Evolutionary conservation across 2,888 invertebrate genomes (phyloP).

Genomic region (Macaria liturata): DNA sequence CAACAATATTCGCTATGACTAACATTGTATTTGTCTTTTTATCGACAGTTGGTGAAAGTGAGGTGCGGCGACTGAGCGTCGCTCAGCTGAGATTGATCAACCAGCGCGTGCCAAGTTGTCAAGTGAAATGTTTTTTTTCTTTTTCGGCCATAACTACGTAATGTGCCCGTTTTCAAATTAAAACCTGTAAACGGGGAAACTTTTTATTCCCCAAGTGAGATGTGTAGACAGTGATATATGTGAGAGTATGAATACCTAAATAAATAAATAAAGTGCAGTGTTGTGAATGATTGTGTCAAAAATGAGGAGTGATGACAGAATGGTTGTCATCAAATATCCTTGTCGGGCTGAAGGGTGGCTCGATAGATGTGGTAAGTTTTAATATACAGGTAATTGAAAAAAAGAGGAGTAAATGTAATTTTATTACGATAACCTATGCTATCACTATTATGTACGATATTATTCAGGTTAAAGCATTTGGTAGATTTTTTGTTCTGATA

Average conservation of each 20-base stretch:
- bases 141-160: no score
- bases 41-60: slow-evolving; percentile 75
- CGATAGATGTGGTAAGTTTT: slow-evolving; percentile 72
- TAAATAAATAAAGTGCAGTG: slow-evolving; percentile 26
- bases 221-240: slow-evolving; percentile 48
- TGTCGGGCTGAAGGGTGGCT: slow-evolving; percentile 79
- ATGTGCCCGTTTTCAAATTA: no score
- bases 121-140: no score
- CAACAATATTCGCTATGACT: slow-evolving; percentile 29
- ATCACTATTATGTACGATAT: no score
- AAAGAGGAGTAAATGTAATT: no score
- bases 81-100: slow-evolving; percentile 39
- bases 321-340: slow-evolving; percentile 67
- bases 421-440: no score
- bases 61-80: slow-evolving; percentile 50
- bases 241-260: slow-evolving; percentile 3
- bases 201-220: slow-evolving; percentile 43
- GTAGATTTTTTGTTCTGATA: no score
- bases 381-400: no score
- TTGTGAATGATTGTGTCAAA: slow-evolving; percentile 48
- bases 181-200: no score
- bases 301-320: slow-evolving; percentile 61
- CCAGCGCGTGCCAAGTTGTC: slow-evolving; percentile 37
- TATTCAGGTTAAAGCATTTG: no score
- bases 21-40: slow-evolving; percentile 48